These are phyloP conservation scores for Beroe ovata DNA, from an alignment of 37 sponge, comb jelly and placozoan genomes.

Conservation along the genomic window DNA sequence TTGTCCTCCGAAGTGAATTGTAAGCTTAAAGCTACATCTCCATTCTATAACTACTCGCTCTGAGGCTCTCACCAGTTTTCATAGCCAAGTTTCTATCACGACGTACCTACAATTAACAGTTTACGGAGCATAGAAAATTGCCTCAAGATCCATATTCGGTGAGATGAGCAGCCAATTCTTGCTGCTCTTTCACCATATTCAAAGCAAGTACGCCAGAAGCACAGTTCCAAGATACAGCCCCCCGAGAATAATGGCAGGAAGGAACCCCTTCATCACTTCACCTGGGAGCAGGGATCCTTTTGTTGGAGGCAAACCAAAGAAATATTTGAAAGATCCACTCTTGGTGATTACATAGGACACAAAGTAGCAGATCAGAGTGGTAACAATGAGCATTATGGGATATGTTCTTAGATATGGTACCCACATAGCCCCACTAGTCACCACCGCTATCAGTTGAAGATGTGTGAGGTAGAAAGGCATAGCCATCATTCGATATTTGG, in stretches of 20 bases:
- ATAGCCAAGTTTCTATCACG: too few relatives aligned
- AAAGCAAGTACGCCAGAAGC: neutral
- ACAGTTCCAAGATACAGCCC: neutral
- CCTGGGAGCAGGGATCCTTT: neutral
- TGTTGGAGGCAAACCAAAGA: neutral
- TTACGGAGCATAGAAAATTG: too few relatives aligned
- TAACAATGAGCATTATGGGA: neutral
- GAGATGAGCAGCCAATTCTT: too few relatives aligned
- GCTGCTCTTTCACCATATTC: too few relatives aligned
- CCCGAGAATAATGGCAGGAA: neutral
- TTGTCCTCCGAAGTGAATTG: too few relatives aligned
- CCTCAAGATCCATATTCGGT: too few relatives aligned
- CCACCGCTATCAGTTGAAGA: neutral
- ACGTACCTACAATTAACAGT: too few relatives aligned
- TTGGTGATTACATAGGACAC: neutral
- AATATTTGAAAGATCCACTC: neutral
- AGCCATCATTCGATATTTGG: neutral
- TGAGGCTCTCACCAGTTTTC: too few relatives aligned
- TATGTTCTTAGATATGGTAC: neutral
- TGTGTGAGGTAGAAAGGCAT: neutral
- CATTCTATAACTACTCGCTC: too few relatives aligned
- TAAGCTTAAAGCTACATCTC: too few relatives aligned
- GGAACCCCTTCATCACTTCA: neutral
- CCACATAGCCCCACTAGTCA: neutral
- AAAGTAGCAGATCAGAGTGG: neutral